Evolutionary conservation across 2,113 vertebrate genomes (phyloP), one percentile per base, ranked within the genome.

Genomic region (Cyanistes caeruleus): DNA sequence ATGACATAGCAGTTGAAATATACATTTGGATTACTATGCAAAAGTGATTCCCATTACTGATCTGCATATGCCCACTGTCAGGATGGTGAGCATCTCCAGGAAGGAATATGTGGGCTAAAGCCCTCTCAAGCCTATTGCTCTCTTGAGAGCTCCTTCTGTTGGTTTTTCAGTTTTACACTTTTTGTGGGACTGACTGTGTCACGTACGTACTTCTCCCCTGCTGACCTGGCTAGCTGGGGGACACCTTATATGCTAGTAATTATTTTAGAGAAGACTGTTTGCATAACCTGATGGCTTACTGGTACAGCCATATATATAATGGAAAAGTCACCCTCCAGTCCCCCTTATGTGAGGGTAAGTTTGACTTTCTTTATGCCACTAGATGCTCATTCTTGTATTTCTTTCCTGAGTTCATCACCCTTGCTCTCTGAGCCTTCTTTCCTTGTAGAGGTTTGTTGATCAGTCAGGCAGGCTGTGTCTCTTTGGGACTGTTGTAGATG

Each of bases 191-290:
- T 70, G n/a, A 90, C 33, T 2, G 0, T 48, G 25, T 41, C 9
- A 13, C 22, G 1, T 28, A 7, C 0, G 1, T 35, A 37, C n/a
- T 15, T 65, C 19, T 52, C 28, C 14, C 5, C 5, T 5, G 3
- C n/a, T 37, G 59, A 23, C 44, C 51, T 81, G 64, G 14, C 51
- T 64, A 73, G 27, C 55, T 74, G 18, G 3, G 30, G 44, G 46
- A 76, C 31, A 22, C 15, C 3, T 68, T 55, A 13, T 5, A 5
- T 41, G 46, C 48, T 44, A 21, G 31, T 62, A 51, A 41, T 73
- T 51, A 22, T 60, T 46, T 55, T 30, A 20, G 35, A 59, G 48
- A 46, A 80, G 39, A 35, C 53, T 86, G 39, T 68, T 86, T 51
- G 55, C 20, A 14, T 52, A 63, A n/a, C 33, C 33, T 51, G 17